Base-by-base conservation (phyloP, 2,113 vertebrate genomes). In the Castor canadensis region DNA sequence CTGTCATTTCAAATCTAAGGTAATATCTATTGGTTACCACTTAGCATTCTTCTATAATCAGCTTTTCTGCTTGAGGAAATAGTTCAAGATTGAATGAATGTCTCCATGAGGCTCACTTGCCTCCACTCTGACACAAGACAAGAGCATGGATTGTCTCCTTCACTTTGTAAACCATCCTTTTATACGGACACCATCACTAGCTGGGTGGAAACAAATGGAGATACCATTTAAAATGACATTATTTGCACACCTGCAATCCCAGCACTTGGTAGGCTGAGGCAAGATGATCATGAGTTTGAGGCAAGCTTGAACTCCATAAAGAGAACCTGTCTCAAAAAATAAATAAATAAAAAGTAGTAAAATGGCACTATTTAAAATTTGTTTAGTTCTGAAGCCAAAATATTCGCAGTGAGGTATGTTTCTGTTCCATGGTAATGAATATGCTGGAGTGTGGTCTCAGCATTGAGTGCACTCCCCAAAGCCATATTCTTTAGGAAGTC, bases 41-140 rank as follows among this genome's bases (percentile, higher is more conserved):
- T 35, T 26, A 60, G 32, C 22, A 62, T 86, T 86, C 12, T 38
- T 73, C 79, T 75, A 66, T 80, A 95, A 83, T 45, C 73, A 69
- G 45, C 26, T 81, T 82, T 86, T 95, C 75, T 84, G 26, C 72
- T 71, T 76, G 47, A n/a, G 24, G 43, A 96, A 75, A 62, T 49
- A 76, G 66, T 79, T 86, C 54, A 86, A 47, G 35, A 64, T 35
- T 82, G 76, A 95, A 19, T 26, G 22, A 73, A 9, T 52, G 17
- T 82, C 30, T 94, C 79, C 22, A 93, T 49, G 45, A 66, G 26
- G 38, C 40, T 94, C 52, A 11, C 1, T 76, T 17, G 11, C 40
- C 6, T 76, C 30, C 24, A 92, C 9, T 80, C n/a, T 83, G 79
- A 58, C 13, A 26, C 45, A 43, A 10, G 24, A 56, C 58, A 82